These are phyloP conservation scores for Campylomormyrus tamandua DNA, from an alignment of 2,113 vertebrate genomes.

Conservation along the genomic window DNA sequence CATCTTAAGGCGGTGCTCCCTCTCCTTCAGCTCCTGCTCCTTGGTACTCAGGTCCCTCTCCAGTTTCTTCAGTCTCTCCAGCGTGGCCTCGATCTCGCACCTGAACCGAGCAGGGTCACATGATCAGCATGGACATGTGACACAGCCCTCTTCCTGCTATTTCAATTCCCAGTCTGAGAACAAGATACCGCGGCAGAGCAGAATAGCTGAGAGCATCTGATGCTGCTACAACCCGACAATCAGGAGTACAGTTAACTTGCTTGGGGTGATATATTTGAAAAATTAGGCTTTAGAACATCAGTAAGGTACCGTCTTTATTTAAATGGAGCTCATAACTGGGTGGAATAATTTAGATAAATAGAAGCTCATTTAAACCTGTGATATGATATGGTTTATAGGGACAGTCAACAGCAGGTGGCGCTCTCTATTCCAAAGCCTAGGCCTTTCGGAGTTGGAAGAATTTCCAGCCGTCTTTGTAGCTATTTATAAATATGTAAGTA, in stretches of 20 bases:
- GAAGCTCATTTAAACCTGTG: not conserved
- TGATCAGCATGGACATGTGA: not conserved
- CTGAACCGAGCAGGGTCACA: conserved; percentile 50
- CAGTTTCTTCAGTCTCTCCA: conserved; percentile 92
- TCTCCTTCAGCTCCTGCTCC: conserved; percentile 92
- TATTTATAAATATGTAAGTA: conserved; percentile 73
- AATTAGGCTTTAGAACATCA: not conserved
- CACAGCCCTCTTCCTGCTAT: not conserved
- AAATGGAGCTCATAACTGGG: not conserved
- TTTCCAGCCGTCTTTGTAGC: conserved; percentile 43
- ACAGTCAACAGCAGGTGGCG: conserved; percentile 58
- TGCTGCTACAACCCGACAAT: not conserved
- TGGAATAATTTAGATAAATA: not conserved
- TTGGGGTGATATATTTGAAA: not conserved
- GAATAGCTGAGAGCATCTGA: not conserved
- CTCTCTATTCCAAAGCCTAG: conserved; percentile 48
- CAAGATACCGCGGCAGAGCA: not conserved
- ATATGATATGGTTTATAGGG: not conserved
- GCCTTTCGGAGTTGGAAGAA: conserved; percentile 52
- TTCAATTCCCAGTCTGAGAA: not conserved
- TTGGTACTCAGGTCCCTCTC: conserved; percentile 96
- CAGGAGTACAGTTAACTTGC: not conserved
- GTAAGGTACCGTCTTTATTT: not conserved
- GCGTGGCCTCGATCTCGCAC: conserved; percentile 94
- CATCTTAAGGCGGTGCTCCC: conserved; percentile 86